Conservation (phyloP, 35 echinoderm and acorn worm genomes). For the Hemicentrotus pulcherrimus region DNA sequence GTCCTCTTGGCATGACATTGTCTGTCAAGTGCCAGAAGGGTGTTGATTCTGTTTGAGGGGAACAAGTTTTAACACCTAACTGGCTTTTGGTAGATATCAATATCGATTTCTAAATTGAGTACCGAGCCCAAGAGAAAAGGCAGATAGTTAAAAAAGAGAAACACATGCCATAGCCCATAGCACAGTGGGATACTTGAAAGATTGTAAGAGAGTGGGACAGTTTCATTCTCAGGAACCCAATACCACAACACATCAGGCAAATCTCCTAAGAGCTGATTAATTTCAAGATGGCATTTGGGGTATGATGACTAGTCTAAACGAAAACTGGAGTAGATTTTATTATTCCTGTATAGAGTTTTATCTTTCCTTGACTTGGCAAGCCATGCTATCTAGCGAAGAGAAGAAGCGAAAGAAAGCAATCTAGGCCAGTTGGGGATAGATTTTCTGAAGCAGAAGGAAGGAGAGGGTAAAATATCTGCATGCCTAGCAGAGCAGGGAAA, state of each 20-base stretch:
- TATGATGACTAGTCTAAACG: background rate
- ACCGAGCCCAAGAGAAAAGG: background rate
- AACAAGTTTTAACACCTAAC: background rate
- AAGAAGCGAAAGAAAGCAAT: constrained; percentile 44
- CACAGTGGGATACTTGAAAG: background rate
- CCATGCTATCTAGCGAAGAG: background rate
- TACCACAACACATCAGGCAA: constrained; percentile 6
- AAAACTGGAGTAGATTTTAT: constrained; percentile 38
- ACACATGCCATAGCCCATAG: background rate
- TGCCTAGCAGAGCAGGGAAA: constrained; percentile 45
- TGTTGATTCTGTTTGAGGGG: background rate
- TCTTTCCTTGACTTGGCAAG: constrained; percentile 31
- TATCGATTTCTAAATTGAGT: background rate
- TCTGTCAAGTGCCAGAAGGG: background rate
- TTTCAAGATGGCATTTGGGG: constrained; percentile 28
- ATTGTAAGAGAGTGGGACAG: background rate
- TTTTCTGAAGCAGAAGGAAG: constrained; percentile 48
- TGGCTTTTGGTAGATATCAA: background rate
- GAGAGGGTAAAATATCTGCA: constrained; percentile 34
- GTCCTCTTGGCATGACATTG: background rate
- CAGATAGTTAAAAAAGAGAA: background rate
- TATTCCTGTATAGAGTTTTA: constrained; percentile 23
- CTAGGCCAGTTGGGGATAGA: constrained; percentile 45
- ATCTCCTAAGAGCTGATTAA: constrained; percentile 12
- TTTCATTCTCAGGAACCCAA: background rate